Conservation (phyloP, 2,888 invertebrate genomes). For the Siphlonurus alternatus region DNA sequence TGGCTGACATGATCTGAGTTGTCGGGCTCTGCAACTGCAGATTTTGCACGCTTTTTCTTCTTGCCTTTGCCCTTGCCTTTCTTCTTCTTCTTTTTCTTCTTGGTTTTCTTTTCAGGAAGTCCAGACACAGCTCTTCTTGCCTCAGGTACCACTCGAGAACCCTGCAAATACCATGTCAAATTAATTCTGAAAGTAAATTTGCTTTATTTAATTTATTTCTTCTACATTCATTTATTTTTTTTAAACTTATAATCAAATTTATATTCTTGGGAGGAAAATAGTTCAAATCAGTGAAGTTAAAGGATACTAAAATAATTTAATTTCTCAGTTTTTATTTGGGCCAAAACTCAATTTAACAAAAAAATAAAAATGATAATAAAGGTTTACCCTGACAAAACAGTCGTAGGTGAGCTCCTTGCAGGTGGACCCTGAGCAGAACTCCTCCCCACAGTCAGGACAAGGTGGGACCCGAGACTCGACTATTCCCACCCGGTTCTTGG, state of each 20-base stretch:
- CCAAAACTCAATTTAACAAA: too few relatives aligned
- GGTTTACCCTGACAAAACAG: constrained; percentile 21
- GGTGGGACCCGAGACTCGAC: constrained; percentile 57
- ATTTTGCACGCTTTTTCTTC: not conserved
- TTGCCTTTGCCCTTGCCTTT: not conserved
- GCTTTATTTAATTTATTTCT: too few relatives aligned
- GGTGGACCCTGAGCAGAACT: constrained; percentile 51
- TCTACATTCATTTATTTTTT: too few relatives aligned
- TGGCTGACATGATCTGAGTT: too few relatives aligned
- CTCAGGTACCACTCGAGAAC: not conserved
- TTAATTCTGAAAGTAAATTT: too few relatives aligned
- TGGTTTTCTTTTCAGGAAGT: not conserved
- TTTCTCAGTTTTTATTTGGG: too few relatives aligned
- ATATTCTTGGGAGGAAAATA: too few relatives aligned
- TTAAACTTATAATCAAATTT: too few relatives aligned
- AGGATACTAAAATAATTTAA: too few relatives aligned
- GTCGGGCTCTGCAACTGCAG: not conserved
- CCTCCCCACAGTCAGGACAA: constrained; percentile 69
- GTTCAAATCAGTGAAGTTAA: too few relatives aligned
- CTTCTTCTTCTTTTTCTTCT: not conserved
- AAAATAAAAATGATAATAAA: too few relatives aligned
- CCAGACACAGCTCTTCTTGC: not conserved
- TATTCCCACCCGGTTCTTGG: constrained; percentile 69
- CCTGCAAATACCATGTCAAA: not conserved
- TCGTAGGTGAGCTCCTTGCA: constrained; percentile 41